Conservation (phyloP, 1,140 invertebrate species). For the Drosophila watanabei region DNA sequence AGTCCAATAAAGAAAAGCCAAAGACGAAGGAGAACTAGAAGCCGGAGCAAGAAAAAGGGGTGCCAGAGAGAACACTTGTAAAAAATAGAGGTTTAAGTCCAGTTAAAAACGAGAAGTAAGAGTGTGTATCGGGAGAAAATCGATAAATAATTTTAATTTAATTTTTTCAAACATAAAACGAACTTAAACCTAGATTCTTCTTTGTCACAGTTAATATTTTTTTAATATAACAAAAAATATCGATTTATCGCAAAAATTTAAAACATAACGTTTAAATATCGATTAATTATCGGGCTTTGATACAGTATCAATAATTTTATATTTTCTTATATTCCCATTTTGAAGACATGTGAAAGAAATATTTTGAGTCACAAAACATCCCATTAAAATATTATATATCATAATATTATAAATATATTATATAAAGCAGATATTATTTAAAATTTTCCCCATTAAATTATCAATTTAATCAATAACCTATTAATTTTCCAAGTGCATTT, state of each 20-base stretch:
- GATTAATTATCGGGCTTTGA: no score
- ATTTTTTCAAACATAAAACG: not conserved
- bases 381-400: no score
- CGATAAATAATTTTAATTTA: not conserved
- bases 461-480: no score
- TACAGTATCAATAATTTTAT: no score
- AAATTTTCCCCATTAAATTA: not conserved
- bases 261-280: no score
- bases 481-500: not conserved
- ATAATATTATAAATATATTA: no score
- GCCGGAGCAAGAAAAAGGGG: slow-evolving; percentile 1
- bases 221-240: no score
- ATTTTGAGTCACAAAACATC: not conserved
- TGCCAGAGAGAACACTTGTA: slow-evolving; percentile 10
- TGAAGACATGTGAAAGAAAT: not conserved
- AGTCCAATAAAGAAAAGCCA: slow-evolving; percentile 51
- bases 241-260: no score
- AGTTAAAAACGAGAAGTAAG: not conserved
- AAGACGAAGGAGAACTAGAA: slow-evolving; percentile 26
- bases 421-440: not conserved
- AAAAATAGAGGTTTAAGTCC: not conserved
- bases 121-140: not conserved
- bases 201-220: no score
- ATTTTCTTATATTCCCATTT: not conserved
- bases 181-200: no score